Evolutionary conservation across 2,888 invertebrate genomes (phyloP).

Genomic region (Sinelater perroti): DNA sequence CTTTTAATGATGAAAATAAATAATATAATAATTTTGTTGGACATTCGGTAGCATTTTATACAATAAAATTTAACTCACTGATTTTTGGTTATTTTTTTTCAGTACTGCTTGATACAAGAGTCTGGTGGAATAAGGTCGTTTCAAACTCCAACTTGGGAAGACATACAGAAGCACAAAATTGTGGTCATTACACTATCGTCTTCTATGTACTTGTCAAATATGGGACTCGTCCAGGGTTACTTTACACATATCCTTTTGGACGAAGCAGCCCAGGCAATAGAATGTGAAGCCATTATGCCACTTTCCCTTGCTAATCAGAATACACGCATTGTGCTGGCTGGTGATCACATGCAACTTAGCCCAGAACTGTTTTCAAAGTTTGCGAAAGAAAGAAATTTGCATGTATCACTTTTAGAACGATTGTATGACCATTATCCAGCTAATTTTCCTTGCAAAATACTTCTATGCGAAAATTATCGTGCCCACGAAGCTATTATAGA

Average conservation of each 20-base stretch:
- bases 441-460: constrained; percentile 78
- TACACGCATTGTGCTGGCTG: constrained; percentile 82
- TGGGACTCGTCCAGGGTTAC: constrained; percentile 73
- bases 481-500: constrained; percentile 83
- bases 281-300: constrained; percentile 85
- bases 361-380: constrained; percentile 82
- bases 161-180: constrained; percentile 74
- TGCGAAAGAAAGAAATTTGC: constrained; percentile 74
- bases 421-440: constrained; percentile 79
- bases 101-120: constrained; percentile 73
- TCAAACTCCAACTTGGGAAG: constrained; percentile 74
- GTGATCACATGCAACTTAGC: constrained; percentile 86
- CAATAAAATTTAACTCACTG: no score
- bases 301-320: constrained; percentile 74
- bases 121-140: constrained; percentile 67
- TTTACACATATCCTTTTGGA: constrained; percentile 86
- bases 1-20: no score
- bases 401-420: constrained; percentile 79
- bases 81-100: constrained; percentile 48
- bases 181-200: constrained; percentile 83
- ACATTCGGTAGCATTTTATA: no score
- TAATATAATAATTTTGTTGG: no score
- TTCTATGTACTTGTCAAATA: constrained; percentile 75
- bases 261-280: constrained; percentile 88
- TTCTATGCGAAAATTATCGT: constrained; percentile 83